Evolutionary conservation across 2,888 invertebrate species (phyloP), one percentile per base, ranked within the genome.

Genomic region (Andrena hattorfiana): DNA sequence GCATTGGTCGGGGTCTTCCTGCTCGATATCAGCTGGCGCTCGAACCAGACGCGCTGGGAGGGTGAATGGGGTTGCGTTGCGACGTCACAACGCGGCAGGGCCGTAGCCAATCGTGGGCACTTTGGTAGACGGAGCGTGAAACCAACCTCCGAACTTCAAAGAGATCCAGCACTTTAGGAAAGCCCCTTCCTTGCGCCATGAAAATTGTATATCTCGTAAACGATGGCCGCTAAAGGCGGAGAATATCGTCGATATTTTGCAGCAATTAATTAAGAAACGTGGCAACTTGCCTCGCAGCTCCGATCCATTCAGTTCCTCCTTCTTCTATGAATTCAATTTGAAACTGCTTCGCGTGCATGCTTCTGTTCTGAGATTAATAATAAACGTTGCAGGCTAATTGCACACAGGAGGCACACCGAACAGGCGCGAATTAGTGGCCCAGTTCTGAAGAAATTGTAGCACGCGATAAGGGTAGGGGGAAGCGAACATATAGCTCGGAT

Each of bases 11-110:
- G 74, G 64, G 68, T 75, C 77, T 76, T 73, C 74, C 81, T 88
- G 85, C 80, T 88, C 88, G 88, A 88, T 88, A 88, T 88, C 87
- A 88, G 87, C 87, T 88, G 87, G 87, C 81, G 78, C 83, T 66
- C 83, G 81, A 78, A 81, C 81, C 69, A 72, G 76, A 69, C 73
- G 77, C 71, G 74, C 56, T 71, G 76, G 77, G 77, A 81, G 85
- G 85, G 83, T 88, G 81, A 81, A 83, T 80, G 87, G 79, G 83
- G 81, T 79, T 85, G 82, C 75, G 64, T 77, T 54, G 73, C 85
- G 77, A 87, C 87, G 87, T 87, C 87, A 85, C 79, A 68, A 67
- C 83, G 72, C 71, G 54, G 56, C 83, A 79, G 77, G 83, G 72
- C 66, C 66, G 83, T 83, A 76, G 75, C 83, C 68, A 72, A 83